Base-by-base conservation (phyloP, 2,888 invertebrate genomes). In the Apocheima hispidaria region DNA sequence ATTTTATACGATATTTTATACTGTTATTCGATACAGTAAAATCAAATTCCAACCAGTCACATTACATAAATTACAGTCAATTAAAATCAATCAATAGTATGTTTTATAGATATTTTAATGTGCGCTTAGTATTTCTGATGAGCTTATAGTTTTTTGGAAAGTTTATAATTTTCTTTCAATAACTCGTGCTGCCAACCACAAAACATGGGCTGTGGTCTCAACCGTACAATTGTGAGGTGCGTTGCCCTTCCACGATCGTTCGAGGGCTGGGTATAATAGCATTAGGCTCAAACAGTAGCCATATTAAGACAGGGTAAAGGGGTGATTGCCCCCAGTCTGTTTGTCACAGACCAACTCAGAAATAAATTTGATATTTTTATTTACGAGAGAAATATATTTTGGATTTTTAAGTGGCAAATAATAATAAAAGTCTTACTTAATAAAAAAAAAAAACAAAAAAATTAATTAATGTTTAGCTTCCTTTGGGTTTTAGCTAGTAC, bases 241-340 rank as follows among this genome's bases (percentile, higher is more conserved):
- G 26, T 20, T 20, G 36, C 36, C 35, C 49, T 49, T 35, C 49
- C 18, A 49, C 28, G 38, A 55, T 35, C 56, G 21, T 23, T 30
- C 23, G 26, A 41, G 21, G 40, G 38, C 50, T 35, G 23, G 18
- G 40, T 46, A 18, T 52, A 52, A 59, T 53, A 53, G 30, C 53
- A 48, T 59, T 59, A 53, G 40, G 28, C 4, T 26, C 7, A 38
- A 9, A 26, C 35, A 18, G 43, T 20, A 16, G 16, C 44, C 44
- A 18, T 51, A 0, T 44, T 4, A 36, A 26, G 35, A 18, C 7
- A n/a, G n/a, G 12, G 4, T 4, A 18, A 2, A 10, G 30, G 30
- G 28, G 6, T n/a, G 4, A 2, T 10, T n/a, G 10, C n/a, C 2
- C 1, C n/a, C 10, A 4, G 36, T 2, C 16, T 16, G n/a, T 14